Base-by-base conservation (phyloP, 2,888 invertebrate genomes). In the Arrhopalites spinosus region DNA sequence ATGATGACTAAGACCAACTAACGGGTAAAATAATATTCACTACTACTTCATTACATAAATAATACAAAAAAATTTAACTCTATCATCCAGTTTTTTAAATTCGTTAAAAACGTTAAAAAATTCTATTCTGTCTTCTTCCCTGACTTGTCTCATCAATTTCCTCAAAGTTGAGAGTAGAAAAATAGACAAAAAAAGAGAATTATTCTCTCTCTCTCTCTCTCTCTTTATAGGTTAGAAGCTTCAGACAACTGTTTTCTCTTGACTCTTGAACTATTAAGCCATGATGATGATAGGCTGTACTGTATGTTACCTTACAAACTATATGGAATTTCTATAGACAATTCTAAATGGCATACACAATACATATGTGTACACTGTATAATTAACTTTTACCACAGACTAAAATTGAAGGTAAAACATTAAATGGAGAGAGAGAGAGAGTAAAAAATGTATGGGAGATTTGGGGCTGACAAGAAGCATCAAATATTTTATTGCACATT, bases 401-500 rank as follows among this genome's bases (percentile, higher is more conserved):
- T 36, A 11, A 36, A 5, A n/a, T n/a, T 27, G 36, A n/a, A 30
- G 23, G 64, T 36, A 36, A n/a, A 30, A 64, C 64, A 64, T 64
- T 64, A 64, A 64, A 47, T 47, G 64, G 29, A 36, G 36, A 36
- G 36, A 7, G 3, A 7, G 3, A 36, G 36, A n/a, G n/a, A n/a
- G n/a, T n/a, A 59, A 59, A 59, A 71, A 71, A 71, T 72, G 56
- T 27, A 72, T 72, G 71, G 47, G 63, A 61, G 71, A 72, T 72
- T 72, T 72, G 71, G 5, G 25, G 71, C 71, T 72, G 71, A 72
- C 71, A 72, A 72, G 61, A n/a, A 45, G 71, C 71, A 72, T 72
- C 71, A 72, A 72, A 72, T 63, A 72, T 63, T 72, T 72, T 72
- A 72, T 72, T 61, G 71, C 71, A 72, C 71, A 72, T 61, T 61